Conservation (phyloP, 2,113 vertebrate genomes). For the Rhinoderma darwinii region DNA sequence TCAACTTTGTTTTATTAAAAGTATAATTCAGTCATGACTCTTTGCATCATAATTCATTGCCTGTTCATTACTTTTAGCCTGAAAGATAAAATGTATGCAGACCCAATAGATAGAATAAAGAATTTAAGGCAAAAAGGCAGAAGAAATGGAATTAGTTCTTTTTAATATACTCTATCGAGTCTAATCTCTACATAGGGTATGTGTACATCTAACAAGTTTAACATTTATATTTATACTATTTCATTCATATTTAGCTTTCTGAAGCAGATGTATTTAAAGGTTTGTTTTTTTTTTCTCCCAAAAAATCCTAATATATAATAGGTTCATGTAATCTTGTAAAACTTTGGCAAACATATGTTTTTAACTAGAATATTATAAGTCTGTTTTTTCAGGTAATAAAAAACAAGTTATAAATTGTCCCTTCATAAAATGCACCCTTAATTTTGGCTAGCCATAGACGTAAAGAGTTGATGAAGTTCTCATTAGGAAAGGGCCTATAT, state of each 20-base stretch:
- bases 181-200: not conserved
- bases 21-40: slow-evolving; percentile 78
- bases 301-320: not conserved
- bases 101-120: slow-evolving; percentile 76
- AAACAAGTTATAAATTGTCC: no score
- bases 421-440: no score
- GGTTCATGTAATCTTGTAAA: not conserved
- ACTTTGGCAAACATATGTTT: no score
- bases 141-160: slow-evolving; percentile 78
- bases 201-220: slow-evolving; percentile 7
- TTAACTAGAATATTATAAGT: not conserved
- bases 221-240: not conserved
- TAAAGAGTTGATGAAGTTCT: no score
- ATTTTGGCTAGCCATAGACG: no score
- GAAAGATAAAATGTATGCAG: slow-evolving; percentile 82
- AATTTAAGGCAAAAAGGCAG: slow-evolving; percentile 75
- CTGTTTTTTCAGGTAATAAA: no score
- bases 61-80: slow-evolving; percentile 79
- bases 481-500: no score
- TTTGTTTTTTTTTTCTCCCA: not conserved
- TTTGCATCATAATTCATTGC: slow-evolving; percentile 80
- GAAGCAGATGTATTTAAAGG: not conserved
- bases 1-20: slow-evolving; percentile 81
- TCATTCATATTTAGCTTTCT: not conserved
- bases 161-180: slow-evolving; percentile 64